Evolutionary conservation across 2,113 vertebrate genomes (phyloP).

Genomic region (Isurus oxyrinchus): DNA sequence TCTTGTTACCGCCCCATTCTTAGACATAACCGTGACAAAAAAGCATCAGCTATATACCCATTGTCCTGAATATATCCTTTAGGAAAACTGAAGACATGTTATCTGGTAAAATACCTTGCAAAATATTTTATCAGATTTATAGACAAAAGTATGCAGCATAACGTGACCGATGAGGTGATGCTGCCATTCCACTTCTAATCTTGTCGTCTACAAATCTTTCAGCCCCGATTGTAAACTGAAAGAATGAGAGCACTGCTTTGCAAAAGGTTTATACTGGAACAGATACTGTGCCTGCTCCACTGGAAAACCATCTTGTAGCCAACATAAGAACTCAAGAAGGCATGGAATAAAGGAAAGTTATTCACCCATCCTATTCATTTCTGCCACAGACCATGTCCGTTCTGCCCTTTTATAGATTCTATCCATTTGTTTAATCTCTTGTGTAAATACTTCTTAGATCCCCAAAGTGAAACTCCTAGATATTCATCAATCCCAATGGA

Average conservation of each 20-base stretch:
- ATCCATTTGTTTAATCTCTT: background rate
- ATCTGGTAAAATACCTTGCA: background rate
- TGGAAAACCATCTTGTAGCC: background rate
- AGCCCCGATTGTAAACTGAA: background rate
- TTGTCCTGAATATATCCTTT: no score
- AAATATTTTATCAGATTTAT: background rate
- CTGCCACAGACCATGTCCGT: background rate
- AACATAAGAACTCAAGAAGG: background rate
- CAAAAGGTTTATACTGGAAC: background rate
- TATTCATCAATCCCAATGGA: background rate
- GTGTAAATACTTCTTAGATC: background rate
- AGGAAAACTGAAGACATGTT: no score
- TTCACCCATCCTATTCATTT: background rate
- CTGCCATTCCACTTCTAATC: background rate
- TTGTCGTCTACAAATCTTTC: background rate
- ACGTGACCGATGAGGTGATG: background rate
- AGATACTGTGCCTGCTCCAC: slow-evolving; percentile 9
- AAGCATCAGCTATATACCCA: background rate
- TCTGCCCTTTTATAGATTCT: background rate
- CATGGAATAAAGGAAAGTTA: background rate
- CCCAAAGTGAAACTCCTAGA: background rate
- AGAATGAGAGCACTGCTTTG: background rate
- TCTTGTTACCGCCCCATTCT: background rate
- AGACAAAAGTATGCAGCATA: background rate
- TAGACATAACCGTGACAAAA: background rate